Conservation (phyloP, 2,113 vertebrate genomes). For the Chaetodon auriga region DNA sequence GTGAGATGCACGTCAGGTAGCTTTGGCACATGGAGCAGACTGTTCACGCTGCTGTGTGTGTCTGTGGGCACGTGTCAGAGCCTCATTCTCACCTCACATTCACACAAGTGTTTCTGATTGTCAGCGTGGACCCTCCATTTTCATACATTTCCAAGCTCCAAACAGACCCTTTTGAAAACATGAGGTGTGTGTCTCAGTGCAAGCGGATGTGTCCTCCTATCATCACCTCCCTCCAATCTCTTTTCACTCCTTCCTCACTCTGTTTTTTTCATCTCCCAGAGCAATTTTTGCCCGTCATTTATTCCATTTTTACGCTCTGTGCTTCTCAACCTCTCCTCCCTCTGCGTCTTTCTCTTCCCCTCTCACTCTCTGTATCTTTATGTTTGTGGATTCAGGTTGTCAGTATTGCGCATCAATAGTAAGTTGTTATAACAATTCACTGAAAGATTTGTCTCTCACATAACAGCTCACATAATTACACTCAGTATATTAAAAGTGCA, state of each 20-base stretch:
- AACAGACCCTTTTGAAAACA: neutral
- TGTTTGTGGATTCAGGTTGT: neutral
- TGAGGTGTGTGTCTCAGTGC: neutral
- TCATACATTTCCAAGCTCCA: neutral
- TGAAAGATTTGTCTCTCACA: neutral
- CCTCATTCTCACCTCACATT: neutral
- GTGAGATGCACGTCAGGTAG: conserved; percentile 21
- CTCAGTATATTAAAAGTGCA: neutral
- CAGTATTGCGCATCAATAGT: neutral
- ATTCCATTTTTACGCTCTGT: neutral
- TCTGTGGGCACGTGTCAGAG: neutral
- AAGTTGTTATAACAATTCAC: neutral
- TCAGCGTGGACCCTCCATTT: neutral
- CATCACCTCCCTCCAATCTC: neutral
- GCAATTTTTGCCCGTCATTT: neutral
- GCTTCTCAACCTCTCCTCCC: neutral
- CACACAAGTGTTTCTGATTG: neutral
- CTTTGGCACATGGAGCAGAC: neutral
- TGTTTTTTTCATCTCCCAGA: neutral
- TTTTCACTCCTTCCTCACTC: neutral
- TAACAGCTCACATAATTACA: neutral
- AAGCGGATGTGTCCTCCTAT: neutral
- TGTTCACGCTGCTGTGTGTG: neutral
- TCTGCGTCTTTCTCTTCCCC: neutral
- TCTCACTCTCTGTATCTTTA: neutral